These are phyloP conservation scores for Melanocharis versteri DNA, from an alignment of 2,113 vertebrate genomes.

Conservation along the genomic window DNA sequence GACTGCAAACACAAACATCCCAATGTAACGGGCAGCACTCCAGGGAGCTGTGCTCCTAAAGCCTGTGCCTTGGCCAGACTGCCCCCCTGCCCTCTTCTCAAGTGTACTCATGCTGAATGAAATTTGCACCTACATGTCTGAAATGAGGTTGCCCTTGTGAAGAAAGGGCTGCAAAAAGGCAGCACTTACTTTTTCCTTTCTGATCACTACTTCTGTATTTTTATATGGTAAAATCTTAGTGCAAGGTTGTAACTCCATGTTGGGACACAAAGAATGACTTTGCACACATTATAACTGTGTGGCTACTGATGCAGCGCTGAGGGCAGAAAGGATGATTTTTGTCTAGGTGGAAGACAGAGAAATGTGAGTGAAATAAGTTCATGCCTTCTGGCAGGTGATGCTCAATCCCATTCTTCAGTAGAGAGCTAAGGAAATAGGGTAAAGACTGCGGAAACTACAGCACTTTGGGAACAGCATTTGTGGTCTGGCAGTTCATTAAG, in stretches of 20 bases:
- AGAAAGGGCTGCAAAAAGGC: neutral
- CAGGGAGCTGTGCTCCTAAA: neutral
- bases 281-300: neutral
- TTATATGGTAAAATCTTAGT: neutral
- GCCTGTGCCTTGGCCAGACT: neutral
- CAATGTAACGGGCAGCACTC: neutral
- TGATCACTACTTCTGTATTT: neutral
- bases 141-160: neutral
- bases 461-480: neutral
- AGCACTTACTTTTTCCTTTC: neutral
- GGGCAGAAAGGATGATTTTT: neutral
- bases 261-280: neutral
- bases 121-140: neutral
- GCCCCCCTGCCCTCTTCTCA: neutral
- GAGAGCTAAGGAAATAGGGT: neutral
- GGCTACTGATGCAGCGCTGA: neutral
- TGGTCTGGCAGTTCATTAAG: neutral
- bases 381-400: neutral
- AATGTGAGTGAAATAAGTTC: neutral
- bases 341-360: neutral
- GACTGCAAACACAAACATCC: accelerated
- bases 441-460: neutral
- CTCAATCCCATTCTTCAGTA: neutral
- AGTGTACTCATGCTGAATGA: accelerated
- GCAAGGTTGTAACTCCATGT: neutral